These are phyloP conservation scores for Pocillopora meandrina DNA, from an alignment of 92 coral and sea anemone species.

Conservation along the genomic window DNA sequence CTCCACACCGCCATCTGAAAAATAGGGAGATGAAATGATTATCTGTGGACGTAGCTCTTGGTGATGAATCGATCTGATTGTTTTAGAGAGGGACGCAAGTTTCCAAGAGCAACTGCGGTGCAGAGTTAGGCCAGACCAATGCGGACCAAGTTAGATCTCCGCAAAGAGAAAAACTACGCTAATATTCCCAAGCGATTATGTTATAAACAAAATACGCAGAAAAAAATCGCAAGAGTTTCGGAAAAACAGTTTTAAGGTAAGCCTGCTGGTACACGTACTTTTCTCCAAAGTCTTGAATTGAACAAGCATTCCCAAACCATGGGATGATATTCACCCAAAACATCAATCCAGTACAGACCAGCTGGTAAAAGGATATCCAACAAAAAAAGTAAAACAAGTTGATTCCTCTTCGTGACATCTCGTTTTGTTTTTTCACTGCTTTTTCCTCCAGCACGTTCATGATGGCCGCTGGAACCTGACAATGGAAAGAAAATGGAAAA, in stretches of 20 bases:
- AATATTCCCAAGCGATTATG: no score
- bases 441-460: conserved; percentile 79
- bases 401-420: conserved; percentile 60
- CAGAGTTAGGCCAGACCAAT: no score
- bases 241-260: neutral
- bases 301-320: conserved; percentile 69
- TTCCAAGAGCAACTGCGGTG: no score
- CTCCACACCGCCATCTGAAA: conserved; percentile 84
- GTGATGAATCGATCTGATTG: neutral
- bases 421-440: conserved; percentile 76
- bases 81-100: no score
- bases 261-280: conserved; percentile 44
- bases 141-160: no score
- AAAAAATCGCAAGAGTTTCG: neutral
- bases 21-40: neutral
- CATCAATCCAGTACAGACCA: conserved; percentile 52
- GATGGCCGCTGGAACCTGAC: conserved; percentile 75
- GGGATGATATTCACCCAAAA: conserved; percentile 91
- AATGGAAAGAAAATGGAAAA: neutral
- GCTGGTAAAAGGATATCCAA: conserved; percentile 88
- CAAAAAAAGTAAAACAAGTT: conserved; percentile 76
- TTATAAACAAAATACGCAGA: no score
- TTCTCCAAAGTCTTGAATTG: conserved; percentile 66
- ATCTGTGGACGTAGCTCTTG: no score
- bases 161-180: no score